Evolutionary conservation across 2,797 vertebrate species (phyloP).

Genomic region (Aphelocoma californica): DNA sequence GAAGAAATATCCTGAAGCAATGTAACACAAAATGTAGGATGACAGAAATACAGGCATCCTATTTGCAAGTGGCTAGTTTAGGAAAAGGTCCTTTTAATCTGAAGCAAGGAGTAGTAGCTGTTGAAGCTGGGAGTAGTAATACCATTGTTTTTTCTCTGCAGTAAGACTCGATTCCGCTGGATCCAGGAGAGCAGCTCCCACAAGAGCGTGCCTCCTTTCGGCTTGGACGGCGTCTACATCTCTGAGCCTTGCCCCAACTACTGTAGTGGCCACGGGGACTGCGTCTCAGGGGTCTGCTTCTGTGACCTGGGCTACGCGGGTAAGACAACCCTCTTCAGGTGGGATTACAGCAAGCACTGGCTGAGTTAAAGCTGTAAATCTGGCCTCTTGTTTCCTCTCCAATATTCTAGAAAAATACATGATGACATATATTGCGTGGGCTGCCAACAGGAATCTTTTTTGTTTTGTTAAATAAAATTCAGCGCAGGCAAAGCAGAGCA

Average conservation of each 20-base stretch:
- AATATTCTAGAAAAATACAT: neutral
- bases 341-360: neutral
- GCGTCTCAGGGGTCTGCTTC: conserved; percentile 95
- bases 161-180: conserved; percentile 98
- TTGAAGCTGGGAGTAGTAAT: neutral
- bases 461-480: conserved; percentile 25
- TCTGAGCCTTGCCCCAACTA: conserved; percentile 95
- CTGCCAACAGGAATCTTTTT: conserved; percentile 1
- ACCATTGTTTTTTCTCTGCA: conserved; percentile 35
- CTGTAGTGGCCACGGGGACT: conserved; percentile 94
- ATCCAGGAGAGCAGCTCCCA: conserved; percentile 94
- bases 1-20: neutral
- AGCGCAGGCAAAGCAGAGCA: conserved; percentile 21
- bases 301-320: conserved; percentile 97
- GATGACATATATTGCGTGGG: neutral
- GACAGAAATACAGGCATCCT: neutral
- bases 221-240: conserved; percentile 94
- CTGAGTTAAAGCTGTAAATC: neutral
- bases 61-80: neutral
- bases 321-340: conserved; percentile 43
- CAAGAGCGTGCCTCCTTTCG: conserved; percentile 87
- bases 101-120: neutral
- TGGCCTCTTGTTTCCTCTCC: neutral
- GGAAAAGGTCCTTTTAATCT: neutral
- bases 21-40: neutral